These are phyloP conservation scores for Crotophaga sulcirostris DNA, from an alignment of 2,113 vertebrate species.

Conservation along the genomic window DNA sequence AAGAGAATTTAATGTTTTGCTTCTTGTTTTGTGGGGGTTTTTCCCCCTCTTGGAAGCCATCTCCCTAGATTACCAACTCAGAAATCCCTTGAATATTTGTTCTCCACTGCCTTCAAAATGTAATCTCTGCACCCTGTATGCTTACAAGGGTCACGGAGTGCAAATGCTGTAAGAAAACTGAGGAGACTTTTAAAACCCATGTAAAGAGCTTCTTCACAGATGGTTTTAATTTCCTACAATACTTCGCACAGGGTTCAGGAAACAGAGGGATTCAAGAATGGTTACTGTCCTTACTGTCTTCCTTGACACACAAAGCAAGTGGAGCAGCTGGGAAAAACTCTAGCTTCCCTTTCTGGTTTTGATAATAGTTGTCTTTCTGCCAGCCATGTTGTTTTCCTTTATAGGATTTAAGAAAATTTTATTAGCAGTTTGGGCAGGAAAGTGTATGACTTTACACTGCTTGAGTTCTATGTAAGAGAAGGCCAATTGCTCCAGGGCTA, in stretches of 20 bases:
- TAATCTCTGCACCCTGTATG: neutral
- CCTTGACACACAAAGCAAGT: neutral
- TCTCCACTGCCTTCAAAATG: neutral
- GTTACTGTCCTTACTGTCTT: neutral
- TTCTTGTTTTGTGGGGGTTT: accelerated
- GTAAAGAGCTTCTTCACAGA: neutral
- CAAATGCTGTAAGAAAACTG: neutral
- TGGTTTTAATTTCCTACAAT: neutral
- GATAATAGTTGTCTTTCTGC: neutral
- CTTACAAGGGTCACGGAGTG: neutral
- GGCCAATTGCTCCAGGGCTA: neutral
- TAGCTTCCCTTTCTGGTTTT: neutral
- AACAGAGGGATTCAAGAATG: neutral
- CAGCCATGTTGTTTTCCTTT: neutral
- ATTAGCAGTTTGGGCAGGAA: neutral
- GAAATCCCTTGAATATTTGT: neutral
- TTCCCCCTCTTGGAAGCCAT: neutral
- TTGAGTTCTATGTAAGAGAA: neutral
- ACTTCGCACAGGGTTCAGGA: neutral
- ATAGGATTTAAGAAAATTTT: neutral
- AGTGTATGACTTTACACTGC: neutral
- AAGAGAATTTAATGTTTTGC: neutral
- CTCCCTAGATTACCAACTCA: neutral
- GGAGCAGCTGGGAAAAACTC: neutral
- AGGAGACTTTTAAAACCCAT: neutral